These are phyloP conservation scores for Caenorhabditis zanzibari DNA, from an alignment of 2,888 invertebrate genomes.

Conservation along the genomic window DNA sequence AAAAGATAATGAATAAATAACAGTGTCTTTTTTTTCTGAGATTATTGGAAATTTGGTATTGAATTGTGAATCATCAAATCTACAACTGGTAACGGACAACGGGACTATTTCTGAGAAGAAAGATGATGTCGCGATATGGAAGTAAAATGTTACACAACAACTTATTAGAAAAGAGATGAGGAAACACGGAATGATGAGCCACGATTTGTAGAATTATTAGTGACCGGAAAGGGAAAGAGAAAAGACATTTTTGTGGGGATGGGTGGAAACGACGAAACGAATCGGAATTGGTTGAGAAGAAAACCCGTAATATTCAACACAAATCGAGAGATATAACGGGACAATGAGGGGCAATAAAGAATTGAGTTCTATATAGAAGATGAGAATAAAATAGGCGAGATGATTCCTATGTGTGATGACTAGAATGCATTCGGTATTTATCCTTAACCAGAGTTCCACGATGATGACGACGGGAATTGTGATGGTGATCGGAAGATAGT, in stretches of 20 bases:
- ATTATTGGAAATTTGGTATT: slow-evolving; percentile 30
- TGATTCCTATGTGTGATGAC: slow-evolving; percentile 55
- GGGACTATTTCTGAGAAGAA: slow-evolving; percentile 37
- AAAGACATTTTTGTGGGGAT: slow-evolving; percentile 23
- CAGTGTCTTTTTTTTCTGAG: slow-evolving; percentile 14
- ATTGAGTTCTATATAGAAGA: slow-evolving; percentile 44
- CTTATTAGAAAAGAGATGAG: slow-evolving; percentile 27
- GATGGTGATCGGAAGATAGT: slow-evolving; percentile 40
- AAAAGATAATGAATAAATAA: slow-evolving; percentile 15
- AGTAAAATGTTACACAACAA: slow-evolving; percentile 31
- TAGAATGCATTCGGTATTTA: slow-evolving; percentile 61
- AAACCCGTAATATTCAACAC: slow-evolving; percentile 52
- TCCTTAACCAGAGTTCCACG: slow-evolving; percentile 51
- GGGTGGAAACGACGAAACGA: slow-evolving; percentile 22
- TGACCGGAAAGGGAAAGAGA: neutral
- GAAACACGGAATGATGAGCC: slow-evolving; percentile 11
- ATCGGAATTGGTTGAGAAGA: slow-evolving; percentile 55
- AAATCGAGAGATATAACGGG: slow-evolving; percentile 32
- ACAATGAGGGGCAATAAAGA: slow-evolving; percentile 22
- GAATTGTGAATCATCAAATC: slow-evolving; percentile 38
- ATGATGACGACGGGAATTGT: slow-evolving; percentile 48
- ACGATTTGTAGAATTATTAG: slow-evolving; percentile 22
- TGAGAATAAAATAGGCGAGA: no score
- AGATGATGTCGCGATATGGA: slow-evolving; percentile 37
- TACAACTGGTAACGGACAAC: slow-evolving; percentile 53